Evolutionary conservation across 2,797 vertebrate species (phyloP), one percentile per base, ranked within the genome.

Genomic region (Liparis tanakae): DNA sequence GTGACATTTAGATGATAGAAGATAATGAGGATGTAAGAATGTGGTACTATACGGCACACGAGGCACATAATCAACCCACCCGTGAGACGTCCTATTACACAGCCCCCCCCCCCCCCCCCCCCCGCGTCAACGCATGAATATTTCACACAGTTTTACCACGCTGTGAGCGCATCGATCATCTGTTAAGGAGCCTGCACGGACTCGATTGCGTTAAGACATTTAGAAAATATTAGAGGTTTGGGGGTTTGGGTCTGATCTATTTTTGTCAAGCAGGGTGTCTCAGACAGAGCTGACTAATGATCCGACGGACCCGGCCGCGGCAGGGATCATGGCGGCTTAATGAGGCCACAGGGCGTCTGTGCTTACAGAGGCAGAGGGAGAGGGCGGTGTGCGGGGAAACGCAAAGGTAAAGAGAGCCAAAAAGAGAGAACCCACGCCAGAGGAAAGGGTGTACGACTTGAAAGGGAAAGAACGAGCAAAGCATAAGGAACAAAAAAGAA

Each of bases 211-310:
- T 43, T 63, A 9, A 80, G 79, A 78, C 72, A 76, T 79, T 85
- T 76, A 60, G 76, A 68, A 83, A 85, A 83, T 82, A 81, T 90
- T 82, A 82, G 65, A 70, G 75, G 81, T 80, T 78, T 81, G 60
- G 68, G 44, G 53, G 63, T 56, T 70, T 82, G 61, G 71, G 77
- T 12, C 41, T 75, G 83, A 85, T 86, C 85, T 88, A 85, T 89
- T 92, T 85, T 82, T 37, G 85, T 86, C 81, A 70, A 79, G 57
- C 76, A 67, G 77, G 74, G 70, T 53, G 70, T 76, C 77, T 74
- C 77, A 86, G 82, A 87, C 83, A 57, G 62, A 44, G 75, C 82
- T 81, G 85, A 88, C 86, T 89, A 90, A 92, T 87, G 84, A 89
- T 76, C 64, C 43, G 18, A 59, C 20, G 46, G 71, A 59, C 70